These are phyloP conservation scores for Pristionchus maxplancki DNA, from an alignment of 2,888 invertebrate genomes.

Conservation along the genomic window DNA sequence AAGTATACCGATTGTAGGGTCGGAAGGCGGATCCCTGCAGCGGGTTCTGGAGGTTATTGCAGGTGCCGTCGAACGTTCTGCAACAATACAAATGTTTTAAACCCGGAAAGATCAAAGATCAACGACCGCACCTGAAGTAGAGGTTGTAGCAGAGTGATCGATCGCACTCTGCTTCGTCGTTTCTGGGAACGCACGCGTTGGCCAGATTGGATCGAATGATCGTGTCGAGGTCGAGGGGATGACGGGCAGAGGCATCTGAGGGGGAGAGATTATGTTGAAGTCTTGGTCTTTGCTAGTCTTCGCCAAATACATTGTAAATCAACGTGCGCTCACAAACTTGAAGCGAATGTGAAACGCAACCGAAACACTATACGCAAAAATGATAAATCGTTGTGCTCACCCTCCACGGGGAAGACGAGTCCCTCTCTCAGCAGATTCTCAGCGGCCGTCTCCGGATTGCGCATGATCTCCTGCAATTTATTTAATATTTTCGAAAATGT, in stretches of 20 bases:
- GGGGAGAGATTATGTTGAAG: too few species aligned
- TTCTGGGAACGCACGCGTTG: constrained; percentile 75
- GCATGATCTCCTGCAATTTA: constrained; percentile 70
- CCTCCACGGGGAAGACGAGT: constrained; percentile 68
- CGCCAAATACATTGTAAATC: background rate
- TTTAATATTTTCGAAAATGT: background rate
- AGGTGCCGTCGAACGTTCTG: constrained; percentile 91
- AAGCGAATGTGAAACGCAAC: background rate
- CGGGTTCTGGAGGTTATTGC: constrained; percentile 92
- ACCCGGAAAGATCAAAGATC: background rate
- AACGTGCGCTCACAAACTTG: background rate
- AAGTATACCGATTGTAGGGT: constrained; percentile 79
- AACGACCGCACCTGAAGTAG: constrained; percentile 59
- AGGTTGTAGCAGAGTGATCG: constrained; percentile 74
- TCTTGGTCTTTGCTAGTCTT: background rate
- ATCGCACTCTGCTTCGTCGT: constrained; percentile 76
- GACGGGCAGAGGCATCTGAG: constrained; percentile 64
- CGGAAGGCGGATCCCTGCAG: constrained; percentile 94
- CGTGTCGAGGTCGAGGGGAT: constrained; percentile 66
- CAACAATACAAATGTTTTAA: background rate
- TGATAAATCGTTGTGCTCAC: constrained; percentile 53
- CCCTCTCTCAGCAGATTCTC: constrained; percentile 72
- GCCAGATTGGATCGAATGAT: constrained; percentile 74
- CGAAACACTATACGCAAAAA: background rate
- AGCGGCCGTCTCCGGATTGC: constrained; percentile 71